Percentiles rank a stretch among this genome's conserved stretches.
These are phyloP conservation scores for Dastarcus helophoroides DNA, from an alignment of 2,888 invertebrate genomes.

Conservation along the genomic window DNA sequence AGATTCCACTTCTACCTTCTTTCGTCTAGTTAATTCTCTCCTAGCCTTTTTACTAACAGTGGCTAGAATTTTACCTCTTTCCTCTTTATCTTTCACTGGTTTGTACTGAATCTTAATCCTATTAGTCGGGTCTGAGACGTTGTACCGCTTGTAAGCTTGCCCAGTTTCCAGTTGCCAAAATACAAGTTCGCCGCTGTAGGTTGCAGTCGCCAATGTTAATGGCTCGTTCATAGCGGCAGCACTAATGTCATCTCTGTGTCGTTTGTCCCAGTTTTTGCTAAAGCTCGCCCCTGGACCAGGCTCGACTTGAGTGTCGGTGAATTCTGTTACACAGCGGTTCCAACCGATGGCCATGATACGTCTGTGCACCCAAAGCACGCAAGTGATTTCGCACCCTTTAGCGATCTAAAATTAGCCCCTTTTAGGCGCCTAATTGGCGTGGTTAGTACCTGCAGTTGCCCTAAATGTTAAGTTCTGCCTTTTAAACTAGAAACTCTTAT, in stretches of 20 bases:
- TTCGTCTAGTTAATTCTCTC: too few relatives aligned
- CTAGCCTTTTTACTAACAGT: slow-evolving; percentile 9
- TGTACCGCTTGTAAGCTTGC: slow-evolving; percentile 48
- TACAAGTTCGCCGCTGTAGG: slow-evolving; percentile 68
- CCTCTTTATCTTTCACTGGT: slow-evolving; percentile 24
- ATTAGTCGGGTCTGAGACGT: slow-evolving; percentile 44
- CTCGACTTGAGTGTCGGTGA: slow-evolving; percentile 43
- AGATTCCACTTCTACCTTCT: too few relatives aligned
- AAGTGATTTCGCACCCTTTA: slow-evolving; percentile 39
- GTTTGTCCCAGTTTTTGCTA: slow-evolving; percentile 55
- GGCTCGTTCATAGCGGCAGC: slow-evolving; percentile 55
- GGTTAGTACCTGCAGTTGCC: too few relatives aligned
- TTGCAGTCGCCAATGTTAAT: slow-evolving; percentile 60
- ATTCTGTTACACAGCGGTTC: slow-evolving; percentile 63
- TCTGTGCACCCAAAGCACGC: slow-evolving; percentile 39
- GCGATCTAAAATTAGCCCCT: too few relatives aligned
- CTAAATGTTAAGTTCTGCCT: too few relatives aligned
- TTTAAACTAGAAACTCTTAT: too few relatives aligned
- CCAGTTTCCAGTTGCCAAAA: slow-evolving; percentile 77
- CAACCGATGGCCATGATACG: slow-evolving; percentile 70
- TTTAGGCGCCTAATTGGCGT: too few relatives aligned
- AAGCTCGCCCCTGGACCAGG: slow-evolving; percentile 38
- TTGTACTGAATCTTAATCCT: slow-evolving; percentile 47
- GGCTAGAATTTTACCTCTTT: slow-evolving; percentile 6
- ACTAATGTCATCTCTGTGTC: slow-evolving; percentile 65